Evolutionary conservation across 1,140 invertebrate species (phyloP).

Genomic region (Tenebrio molitor): DNA sequence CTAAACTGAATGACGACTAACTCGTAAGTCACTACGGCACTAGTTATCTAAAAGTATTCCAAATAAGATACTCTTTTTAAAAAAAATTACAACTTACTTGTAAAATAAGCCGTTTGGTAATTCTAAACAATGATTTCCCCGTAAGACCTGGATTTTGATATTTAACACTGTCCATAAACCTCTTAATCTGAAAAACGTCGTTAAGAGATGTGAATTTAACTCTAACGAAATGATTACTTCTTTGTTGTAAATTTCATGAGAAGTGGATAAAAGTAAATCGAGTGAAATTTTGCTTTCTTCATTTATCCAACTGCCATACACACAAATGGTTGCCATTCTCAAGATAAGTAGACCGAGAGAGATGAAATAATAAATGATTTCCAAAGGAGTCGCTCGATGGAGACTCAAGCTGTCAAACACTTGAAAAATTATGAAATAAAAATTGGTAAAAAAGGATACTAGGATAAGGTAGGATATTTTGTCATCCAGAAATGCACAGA

Average conservation of each 20-base stretch:
- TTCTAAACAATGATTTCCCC: slow-evolving; percentile 35
- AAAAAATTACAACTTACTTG: slow-evolving; percentile 1
- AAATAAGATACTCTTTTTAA: too few species aligned
- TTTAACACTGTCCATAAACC: slow-evolving; percentile 3
- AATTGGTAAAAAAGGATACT: slow-evolving; percentile 24
- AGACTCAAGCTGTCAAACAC: slow-evolving; percentile 1
- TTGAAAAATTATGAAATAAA: slow-evolving; percentile 41
- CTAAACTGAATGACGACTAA: slow-evolving; percentile 22
- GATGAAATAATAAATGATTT: slow-evolving; percentile 5
- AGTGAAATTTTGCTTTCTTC: slow-evolving; percentile 24
- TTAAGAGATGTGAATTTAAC: slow-evolving; percentile 16
- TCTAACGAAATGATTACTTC: slow-evolving; percentile 2
- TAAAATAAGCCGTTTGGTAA: slow-evolving; percentile 16
- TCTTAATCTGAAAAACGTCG: not conserved
- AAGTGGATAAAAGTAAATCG: not conserved
- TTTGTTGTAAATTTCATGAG: slow-evolving; percentile 25
- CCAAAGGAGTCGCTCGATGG: not conserved
- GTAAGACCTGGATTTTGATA: slow-evolving; percentile 13
- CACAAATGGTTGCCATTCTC: slow-evolving; percentile 3
- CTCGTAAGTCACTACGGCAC: slow-evolving; percentile 27
- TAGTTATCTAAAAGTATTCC: slow-evolving; percentile 20
- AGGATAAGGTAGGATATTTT: slow-evolving; percentile 25
- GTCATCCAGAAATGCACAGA: slow-evolving; percentile 17
- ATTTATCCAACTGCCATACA: slow-evolving; percentile 29
- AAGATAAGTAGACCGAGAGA: slow-evolving; percentile 12